A percentile compares a stretch with the other conserved stretches of the same genome.
These are phyloP conservation scores for Chlorospingus flavigularis DNA, from an alignment of 2,797 vertebrate genomes.

Conservation along the genomic window DNA sequence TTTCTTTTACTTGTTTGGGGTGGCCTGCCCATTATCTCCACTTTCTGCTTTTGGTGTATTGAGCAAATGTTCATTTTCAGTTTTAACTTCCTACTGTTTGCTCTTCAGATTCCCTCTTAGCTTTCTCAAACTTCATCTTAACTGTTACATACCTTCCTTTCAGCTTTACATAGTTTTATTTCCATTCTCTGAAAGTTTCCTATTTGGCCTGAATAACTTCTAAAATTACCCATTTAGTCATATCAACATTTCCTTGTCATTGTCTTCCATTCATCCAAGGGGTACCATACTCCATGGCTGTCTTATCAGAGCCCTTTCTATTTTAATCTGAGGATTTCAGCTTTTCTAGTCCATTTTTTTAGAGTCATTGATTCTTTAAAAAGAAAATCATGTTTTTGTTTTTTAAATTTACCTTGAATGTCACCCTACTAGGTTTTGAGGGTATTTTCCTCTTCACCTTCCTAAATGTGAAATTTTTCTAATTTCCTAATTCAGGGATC, in stretches of 20 bases:
- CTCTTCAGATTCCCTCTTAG: background rate
- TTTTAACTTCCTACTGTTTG: background rate
- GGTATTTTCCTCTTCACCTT: background rate
- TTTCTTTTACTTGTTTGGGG: background rate
- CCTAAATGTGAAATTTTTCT: background rate
- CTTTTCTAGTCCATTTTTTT: background rate
- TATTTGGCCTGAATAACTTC: background rate
- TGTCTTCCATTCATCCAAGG: background rate
- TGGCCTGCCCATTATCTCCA: background rate
- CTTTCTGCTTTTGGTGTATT: background rate
- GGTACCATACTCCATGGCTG: background rate
- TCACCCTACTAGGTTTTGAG: background rate
- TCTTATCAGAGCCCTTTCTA: background rate
- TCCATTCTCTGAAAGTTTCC: background rate
- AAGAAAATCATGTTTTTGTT: rapidly evolving
- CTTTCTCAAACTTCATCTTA: background rate
- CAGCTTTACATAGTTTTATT: background rate
- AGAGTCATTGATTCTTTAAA: background rate
- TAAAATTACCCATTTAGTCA: background rate
- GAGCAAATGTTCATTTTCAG: background rate
- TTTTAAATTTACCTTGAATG: background rate
- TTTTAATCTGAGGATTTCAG: background rate
- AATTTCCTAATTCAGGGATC: background rate
- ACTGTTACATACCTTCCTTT: background rate
- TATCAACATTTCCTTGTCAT: background rate